phyloP scores from a whole-genome alignment of 2,888 invertebrate genomes.

The Sturmia bella region DNA sequence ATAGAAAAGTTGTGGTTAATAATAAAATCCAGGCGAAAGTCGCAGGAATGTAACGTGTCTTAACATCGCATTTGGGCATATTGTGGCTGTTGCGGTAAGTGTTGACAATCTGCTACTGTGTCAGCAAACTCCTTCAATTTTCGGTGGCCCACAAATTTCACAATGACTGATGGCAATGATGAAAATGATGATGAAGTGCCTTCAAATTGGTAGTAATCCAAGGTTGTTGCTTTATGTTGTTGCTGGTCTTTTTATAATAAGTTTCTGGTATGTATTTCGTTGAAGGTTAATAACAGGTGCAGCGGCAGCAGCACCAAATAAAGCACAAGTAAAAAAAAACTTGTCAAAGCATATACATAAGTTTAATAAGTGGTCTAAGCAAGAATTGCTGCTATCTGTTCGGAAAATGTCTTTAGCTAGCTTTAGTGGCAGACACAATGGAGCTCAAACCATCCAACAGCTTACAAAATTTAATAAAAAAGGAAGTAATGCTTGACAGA shows the following conservation, averaged over 20 bases:
- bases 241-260: not conserved
- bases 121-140: not conserved
- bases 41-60: slow-evolving; percentile 98
- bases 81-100: slow-evolving; percentile 67
- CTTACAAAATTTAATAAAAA: slow-evolving; percentile 10
- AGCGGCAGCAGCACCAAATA: slow-evolving; percentile 21
- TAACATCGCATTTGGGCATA: slow-evolving; percentile 98
- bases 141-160: slow-evolving; percentile 17
- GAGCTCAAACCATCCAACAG: slow-evolving; percentile 43
- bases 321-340: slow-evolving; percentile 22
- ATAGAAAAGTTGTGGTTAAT: slow-evolving; percentile 94
- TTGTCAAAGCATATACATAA: not conserved
- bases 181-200: slow-evolving; percentile 31
- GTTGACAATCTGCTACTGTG: slow-evolving; percentile 32
- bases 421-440: slow-evolving; percentile 55
- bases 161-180: slow-evolving; percentile 41
- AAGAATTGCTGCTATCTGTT: slow-evolving; percentile 4
- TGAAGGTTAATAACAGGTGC: slow-evolving; percentile 61
- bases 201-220: slow-evolving; percentile 58
- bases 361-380: slow-evolving; percentile 30
- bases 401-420: slow-evolving; percentile 27
- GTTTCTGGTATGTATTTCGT: slow-evolving; percentile 10
- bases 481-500: slow-evolving; percentile 43
- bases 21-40: slow-evolving; percentile 98
- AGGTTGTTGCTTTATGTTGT: slow-evolving; percentile 45